Conservation (phyloP, 2,113 vertebrate genomes). For the Nothobranchius furzeri region DNA sequence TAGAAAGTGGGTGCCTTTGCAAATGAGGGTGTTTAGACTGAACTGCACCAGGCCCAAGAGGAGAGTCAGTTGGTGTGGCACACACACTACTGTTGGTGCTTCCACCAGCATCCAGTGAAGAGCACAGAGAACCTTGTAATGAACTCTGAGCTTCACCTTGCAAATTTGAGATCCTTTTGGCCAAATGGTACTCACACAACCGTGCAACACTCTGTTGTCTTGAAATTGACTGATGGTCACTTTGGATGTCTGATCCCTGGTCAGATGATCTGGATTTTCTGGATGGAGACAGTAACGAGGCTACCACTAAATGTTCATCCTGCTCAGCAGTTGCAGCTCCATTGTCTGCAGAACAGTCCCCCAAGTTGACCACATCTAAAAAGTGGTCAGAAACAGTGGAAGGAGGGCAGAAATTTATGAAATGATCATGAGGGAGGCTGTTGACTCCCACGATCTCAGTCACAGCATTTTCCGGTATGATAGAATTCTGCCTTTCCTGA, state of each 20-base stretch:
- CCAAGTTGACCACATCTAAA: constrained; percentile 43
- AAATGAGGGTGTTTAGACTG: constrained; percentile 67
- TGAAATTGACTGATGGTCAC: constrained; percentile 78
- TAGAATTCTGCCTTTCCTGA: constrained; percentile 82
- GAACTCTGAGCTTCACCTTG: constrained; percentile 92
- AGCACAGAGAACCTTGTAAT: constrained; percentile 90
- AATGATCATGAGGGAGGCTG: constrained; percentile 72
- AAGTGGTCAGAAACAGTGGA: constrained; percentile 74
- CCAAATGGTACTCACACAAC: constrained; percentile 93
- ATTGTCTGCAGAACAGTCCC: constrained; percentile 52
- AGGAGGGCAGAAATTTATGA: constrained; percentile 70
- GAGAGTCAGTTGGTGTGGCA: constrained; percentile 87
- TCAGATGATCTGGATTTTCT: constrained; percentile 76
- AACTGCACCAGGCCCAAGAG: constrained; percentile 73
- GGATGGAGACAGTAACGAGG: constrained; percentile 82
- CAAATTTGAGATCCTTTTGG: constrained; percentile 91
- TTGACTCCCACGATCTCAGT: constrained; percentile 77
- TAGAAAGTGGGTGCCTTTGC: constrained; percentile 85
- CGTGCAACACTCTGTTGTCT: constrained; percentile 87
- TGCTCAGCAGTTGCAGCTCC: constrained; percentile 75
- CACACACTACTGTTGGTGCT: constrained; percentile 88
- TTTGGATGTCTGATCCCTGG: constrained; percentile 76
- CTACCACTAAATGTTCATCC: constrained; percentile 82
- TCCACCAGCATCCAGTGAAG: constrained; percentile 91
- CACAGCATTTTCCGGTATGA: constrained; percentile 42